Percentiles rank a stretch among this genome's conserved stretches.
These are phyloP conservation scores for Gari tellinella DNA, from an alignment of 2,888 invertebrate genomes.

Conservation along the genomic window DNA sequence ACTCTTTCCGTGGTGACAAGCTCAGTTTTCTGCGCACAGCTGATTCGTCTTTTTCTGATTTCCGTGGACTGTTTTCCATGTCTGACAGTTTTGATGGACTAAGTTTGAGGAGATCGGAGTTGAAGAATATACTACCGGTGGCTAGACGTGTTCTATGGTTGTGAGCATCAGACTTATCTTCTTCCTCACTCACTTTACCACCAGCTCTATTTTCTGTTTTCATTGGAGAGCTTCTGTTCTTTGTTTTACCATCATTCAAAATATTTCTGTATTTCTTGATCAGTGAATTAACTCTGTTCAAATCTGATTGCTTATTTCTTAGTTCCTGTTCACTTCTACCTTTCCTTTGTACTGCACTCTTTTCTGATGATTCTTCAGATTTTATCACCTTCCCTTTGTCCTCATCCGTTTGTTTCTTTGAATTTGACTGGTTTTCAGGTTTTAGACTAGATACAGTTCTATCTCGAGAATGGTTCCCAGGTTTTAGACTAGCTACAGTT, in stretches of 20 bases:
- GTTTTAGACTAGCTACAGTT: no score
- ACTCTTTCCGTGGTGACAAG: background rate
- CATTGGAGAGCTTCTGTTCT: constrained; percentile 8
- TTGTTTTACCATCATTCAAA: constrained; percentile 1
- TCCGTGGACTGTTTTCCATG: constrained; percentile 7
- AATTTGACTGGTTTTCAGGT: no score
- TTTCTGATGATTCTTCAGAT: no score
- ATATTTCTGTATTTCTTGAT: constrained; percentile 7
- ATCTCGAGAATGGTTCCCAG: no score
- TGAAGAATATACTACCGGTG: constrained; percentile 53
- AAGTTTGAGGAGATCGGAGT: constrained; percentile 41
- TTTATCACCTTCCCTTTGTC: no score
- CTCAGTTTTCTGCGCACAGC: constrained; percentile 2
- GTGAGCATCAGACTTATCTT: background rate
- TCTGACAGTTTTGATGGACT: constrained; percentile 36
- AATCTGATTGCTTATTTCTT: background rate
- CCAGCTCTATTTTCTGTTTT: background rate
- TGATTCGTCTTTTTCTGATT: background rate
- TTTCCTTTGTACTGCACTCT: no score
- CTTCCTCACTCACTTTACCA: background rate
- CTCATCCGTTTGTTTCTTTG: no score
- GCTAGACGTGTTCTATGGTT: constrained; percentile 48
- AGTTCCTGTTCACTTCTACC: no score
- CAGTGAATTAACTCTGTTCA: constrained; percentile 1
- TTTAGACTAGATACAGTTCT: no score